Evolutionary conservation across 30 jellyfish, hydroid and myxozoan genomes (phyloP).

Genomic region (Hydractinia symbiolongicarpus): DNA sequence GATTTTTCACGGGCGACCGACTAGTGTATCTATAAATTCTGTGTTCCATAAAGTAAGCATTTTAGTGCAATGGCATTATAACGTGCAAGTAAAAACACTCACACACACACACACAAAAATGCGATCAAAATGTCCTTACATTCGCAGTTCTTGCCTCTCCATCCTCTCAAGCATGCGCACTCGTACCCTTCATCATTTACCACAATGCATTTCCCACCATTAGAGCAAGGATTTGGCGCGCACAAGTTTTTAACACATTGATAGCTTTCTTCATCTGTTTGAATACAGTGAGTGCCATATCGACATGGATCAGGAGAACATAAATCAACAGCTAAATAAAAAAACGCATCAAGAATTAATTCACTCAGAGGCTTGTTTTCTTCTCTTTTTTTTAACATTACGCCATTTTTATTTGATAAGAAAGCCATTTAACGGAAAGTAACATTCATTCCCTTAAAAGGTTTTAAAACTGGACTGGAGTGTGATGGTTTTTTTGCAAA

Average conservation of each 20-base stretch:
- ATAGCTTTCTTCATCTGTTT: slow-evolving; percentile 93
- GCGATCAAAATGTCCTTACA: slow-evolving; percentile 29
- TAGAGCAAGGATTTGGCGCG: slow-evolving; percentile 86
- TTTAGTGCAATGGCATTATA: too few relatives aligned
- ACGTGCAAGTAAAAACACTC: too few relatives aligned
- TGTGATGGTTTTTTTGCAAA: too few relatives aligned
- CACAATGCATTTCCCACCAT: slow-evolving; percentile 90
- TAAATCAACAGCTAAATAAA: slow-evolving; percentile 62
- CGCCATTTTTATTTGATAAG: too few relatives aligned
- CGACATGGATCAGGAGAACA: slow-evolving; percentile 97
- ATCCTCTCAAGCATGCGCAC: slow-evolving; percentile 92
- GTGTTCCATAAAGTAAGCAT: too few relatives aligned
- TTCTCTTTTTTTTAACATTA: too few relatives aligned
- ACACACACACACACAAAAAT: too few relatives aligned
- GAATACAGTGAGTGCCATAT: slow-evolving; percentile 94
- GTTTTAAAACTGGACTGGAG: too few relatives aligned
- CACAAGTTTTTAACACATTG: slow-evolving; percentile 91
- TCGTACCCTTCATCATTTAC: slow-evolving; percentile 89
- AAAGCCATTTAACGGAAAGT: too few relatives aligned
- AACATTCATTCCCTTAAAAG: too few relatives aligned
- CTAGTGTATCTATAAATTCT: too few relatives aligned
- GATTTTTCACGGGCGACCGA: too few relatives aligned
- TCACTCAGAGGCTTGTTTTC: not conserved
- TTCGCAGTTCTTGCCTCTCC: slow-evolving; percentile 88
- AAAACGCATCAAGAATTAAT: not conserved